Conservation (phyloP, 2,888 invertebrate species). For the Eulithis testata region DNA sequence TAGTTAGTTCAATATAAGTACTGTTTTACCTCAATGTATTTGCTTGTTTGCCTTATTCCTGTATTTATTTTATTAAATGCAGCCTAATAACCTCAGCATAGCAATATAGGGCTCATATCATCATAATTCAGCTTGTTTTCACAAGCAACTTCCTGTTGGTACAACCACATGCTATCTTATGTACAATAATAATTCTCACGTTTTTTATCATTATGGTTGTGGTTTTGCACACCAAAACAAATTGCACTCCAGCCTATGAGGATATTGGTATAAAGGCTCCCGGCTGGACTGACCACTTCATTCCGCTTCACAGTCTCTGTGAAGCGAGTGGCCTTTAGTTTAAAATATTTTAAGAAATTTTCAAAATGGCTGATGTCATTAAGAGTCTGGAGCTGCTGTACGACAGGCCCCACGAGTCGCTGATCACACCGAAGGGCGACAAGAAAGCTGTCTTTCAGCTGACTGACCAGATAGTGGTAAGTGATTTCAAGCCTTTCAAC, state of each 20-base stretch:
- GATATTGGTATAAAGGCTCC: conserved; percentile 45
- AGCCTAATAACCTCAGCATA: no score
- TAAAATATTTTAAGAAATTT: conserved; percentile 5
- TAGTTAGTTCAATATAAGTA: conserved; percentile 29
- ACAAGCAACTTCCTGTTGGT: neutral
- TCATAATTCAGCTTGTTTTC: no score
- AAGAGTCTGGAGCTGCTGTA: conserved; percentile 75
- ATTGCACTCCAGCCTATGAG: conserved; percentile 48
- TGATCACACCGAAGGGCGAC: conserved; percentile 86
- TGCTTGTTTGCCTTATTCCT: neutral
- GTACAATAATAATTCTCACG: conserved; percentile 39
- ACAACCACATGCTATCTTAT: conserved; percentile 15
- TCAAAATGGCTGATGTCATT: conserved; percentile 57
- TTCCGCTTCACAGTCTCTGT: conserved; percentile 73
- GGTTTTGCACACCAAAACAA: conserved; percentile 55
- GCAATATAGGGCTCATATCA: no score
- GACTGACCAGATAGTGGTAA: conserved; percentile 86
- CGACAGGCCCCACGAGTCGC: conserved; percentile 86
- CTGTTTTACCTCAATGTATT: conserved; percentile 26
- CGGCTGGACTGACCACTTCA: conserved; percentile 34
- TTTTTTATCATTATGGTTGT: conserved; percentile 41
- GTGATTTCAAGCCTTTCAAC: conserved; percentile 45
- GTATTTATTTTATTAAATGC: no score
- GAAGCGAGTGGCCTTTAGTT: conserved; percentile 56
- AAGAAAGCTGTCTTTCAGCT: conserved; percentile 85